phyloP scores from a whole-genome alignment of 1,140 invertebrate species.

The Scaptomyza hsui region DNA sequence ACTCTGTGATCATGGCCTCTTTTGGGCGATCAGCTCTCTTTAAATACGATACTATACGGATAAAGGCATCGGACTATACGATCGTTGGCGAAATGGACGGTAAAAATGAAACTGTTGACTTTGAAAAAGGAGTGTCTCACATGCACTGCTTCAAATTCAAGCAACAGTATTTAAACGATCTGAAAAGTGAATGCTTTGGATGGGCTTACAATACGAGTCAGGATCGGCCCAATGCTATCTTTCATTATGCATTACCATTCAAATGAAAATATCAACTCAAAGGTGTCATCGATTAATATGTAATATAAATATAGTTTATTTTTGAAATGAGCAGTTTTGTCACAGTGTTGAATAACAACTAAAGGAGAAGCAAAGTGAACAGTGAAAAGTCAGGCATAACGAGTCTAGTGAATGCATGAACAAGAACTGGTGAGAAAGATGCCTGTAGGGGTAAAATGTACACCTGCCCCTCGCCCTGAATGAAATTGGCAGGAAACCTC shows the following conservation, averaged over 20 bases:
- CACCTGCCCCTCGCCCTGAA: background rate
- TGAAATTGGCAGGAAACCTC: constrained; percentile 30
- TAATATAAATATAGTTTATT: too few relatives aligned
- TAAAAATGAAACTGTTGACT: background rate
- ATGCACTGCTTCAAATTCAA: background rate
- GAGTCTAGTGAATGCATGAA: constrained; percentile 31
- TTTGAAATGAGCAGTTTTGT: too few relatives aligned
- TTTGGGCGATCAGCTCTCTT: background rate
- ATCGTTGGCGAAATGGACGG: background rate
- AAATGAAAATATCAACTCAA: too few relatives aligned
- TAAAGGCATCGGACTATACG: background rate
- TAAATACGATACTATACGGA: background rate
- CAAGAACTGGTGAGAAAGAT: constrained; percentile 1
- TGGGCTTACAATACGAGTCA: background rate
- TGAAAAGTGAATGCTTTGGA: background rate
- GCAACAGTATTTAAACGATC: background rate
- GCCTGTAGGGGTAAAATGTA: background rate
- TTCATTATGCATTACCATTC: too few relatives aligned
- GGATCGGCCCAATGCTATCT: background rate
- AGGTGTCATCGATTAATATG: too few relatives aligned
- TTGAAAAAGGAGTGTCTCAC: background rate
- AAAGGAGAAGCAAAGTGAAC: too few relatives aligned
- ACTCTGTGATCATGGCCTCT: background rate
- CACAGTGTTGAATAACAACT: too few relatives aligned
- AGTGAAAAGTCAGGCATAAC: constrained; percentile 54